Evolutionary conservation across 2,797 vertebrate species (phyloP).

Genomic region (Otus scops): DNA sequence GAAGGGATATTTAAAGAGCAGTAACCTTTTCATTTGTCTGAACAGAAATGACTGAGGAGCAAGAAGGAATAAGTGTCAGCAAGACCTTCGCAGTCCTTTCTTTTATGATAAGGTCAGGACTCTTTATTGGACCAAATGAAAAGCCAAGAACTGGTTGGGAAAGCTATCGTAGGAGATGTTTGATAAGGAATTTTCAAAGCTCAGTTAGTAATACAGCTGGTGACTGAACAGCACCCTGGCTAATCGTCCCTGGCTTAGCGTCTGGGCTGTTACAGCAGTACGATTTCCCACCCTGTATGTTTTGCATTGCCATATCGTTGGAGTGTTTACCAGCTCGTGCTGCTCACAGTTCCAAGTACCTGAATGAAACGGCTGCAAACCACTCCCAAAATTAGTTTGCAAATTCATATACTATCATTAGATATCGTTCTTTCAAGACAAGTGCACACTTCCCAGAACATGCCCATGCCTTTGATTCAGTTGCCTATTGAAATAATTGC

Average conservation of each 20-base stretch:
- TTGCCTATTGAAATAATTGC: neutral
- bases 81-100: neutral
- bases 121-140: neutral
- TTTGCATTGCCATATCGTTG: neutral
- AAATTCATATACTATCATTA: neutral
- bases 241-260: neutral
- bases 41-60: constrained; percentile 12
- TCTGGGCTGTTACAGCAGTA: neutral
- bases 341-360: neutral
- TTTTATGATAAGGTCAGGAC: neutral
- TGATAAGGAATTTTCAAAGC: neutral
- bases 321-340: neutral
- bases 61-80: neutral
- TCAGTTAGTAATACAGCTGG: neutral
- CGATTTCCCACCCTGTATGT: neutral
- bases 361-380: neutral
- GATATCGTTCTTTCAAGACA: neutral
- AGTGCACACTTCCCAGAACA: neutral
- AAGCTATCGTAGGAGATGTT: neutral
- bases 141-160: neutral
- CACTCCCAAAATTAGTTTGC: neutral
- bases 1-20: constrained; percentile 20
- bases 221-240: neutral
- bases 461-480: neutral
- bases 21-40: constrained; percentile 24